Evolutionary conservation across 1,140 invertebrate species (phyloP).

Genomic region (Monochamus saltuarius): DNA sequence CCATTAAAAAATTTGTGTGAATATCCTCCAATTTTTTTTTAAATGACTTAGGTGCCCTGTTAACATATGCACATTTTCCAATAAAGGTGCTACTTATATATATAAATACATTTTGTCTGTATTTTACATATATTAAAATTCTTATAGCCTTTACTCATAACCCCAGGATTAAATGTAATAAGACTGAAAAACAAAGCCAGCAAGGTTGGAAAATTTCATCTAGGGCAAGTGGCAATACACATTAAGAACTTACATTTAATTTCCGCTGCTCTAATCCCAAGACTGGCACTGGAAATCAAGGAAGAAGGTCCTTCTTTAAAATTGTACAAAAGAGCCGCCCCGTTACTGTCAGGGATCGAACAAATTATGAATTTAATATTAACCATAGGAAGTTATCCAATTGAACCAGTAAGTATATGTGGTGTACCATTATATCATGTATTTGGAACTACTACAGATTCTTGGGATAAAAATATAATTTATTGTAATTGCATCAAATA

Average conservation of each 20-base stretch:
- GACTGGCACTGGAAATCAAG: constrained; percentile 58
- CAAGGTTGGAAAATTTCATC: constrained; percentile 61
- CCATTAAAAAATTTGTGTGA: too few species aligned
- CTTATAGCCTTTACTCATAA: constrained; percentile 54
- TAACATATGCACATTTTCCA: too few species aligned
- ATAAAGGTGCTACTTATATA: too few species aligned
- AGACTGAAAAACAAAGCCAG: constrained; percentile 61
- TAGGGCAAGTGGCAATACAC: constrained; percentile 62
- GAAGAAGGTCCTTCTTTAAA: constrained; percentile 58
- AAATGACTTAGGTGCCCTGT: too few species aligned
- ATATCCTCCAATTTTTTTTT: too few species aligned
- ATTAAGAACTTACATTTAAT: constrained; percentile 58
- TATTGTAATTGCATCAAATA: too few species aligned
- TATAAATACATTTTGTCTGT: not conserved
- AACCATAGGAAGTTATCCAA: constrained; percentile 63
- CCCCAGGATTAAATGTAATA: constrained; percentile 74
- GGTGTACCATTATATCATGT: too few species aligned
- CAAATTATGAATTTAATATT: constrained; percentile 69
- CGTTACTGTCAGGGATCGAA: constrained; percentile 67
- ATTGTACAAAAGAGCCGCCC: constrained; percentile 54
- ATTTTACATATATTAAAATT: not conserved
- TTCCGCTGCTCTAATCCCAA: constrained; percentile 53
- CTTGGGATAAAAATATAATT: too few species aligned
- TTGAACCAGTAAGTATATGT: constrained; percentile 42
- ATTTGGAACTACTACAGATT: too few species aligned